Percentiles rank a stretch among this genome's conserved stretches.
These are phyloP conservation scores for Zonotrichia leucophrys DNA, from an alignment of 2,113 vertebrate species.

Conservation along the genomic window DNA sequence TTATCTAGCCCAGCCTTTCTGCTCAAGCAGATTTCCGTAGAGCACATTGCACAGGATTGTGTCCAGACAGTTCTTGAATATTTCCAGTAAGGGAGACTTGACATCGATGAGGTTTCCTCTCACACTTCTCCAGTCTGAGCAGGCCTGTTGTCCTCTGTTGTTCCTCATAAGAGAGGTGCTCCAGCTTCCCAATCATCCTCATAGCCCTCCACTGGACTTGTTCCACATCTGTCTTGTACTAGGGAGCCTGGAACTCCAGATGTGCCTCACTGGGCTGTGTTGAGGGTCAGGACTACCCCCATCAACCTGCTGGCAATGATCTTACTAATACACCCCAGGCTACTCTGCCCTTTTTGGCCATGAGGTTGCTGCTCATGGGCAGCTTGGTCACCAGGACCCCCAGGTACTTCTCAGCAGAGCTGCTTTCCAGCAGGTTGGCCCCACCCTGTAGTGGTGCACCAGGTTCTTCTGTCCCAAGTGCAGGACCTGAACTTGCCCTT, in stretches of 20 bases:
- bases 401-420: background rate
- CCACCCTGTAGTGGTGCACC: background rate
- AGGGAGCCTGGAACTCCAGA: background rate
- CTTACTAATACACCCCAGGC: background rate
- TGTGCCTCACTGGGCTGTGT: background rate
- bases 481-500: background rate
- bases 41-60: background rate
- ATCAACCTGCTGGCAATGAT: background rate
- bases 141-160: fast-evolving
- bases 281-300: background rate
- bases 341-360: background rate
- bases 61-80: background rate
- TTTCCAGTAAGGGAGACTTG: background rate
- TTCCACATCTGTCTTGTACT: background rate
- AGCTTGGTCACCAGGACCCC: background rate
- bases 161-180: background rate
- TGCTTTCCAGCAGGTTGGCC: background rate
- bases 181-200: background rate
- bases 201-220: background rate
- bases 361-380: background rate
- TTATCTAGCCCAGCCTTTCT: background rate
- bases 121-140: background rate
- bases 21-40: background rate
- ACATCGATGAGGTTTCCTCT: background rate
- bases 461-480: background rate